Evolutionary conservation across 2,888 invertebrate species (phyloP).

Genomic region (Unio pictorum): DNA sequence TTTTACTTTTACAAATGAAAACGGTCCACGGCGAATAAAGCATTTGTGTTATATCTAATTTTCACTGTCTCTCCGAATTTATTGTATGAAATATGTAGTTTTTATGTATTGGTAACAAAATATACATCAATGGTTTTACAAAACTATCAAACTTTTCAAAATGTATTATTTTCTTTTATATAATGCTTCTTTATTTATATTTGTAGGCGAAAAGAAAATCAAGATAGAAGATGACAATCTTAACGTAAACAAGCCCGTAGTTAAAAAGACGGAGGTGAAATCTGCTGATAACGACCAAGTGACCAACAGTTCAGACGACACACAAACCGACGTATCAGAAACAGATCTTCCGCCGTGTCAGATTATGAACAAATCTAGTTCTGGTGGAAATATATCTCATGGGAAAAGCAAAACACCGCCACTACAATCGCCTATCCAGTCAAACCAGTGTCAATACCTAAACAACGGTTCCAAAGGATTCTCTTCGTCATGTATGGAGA

Average conservation of each 20-base stretch:
- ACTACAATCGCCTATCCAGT: slow-evolving; percentile 31
- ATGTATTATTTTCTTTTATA: too few species aligned
- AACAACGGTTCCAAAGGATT: slow-evolving; percentile 24
- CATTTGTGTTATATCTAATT: too few species aligned
- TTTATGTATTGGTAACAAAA: too few species aligned
- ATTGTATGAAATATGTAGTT: too few species aligned
- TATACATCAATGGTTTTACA: too few species aligned
- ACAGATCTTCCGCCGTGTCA: slow-evolving; percentile 43
- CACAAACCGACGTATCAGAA: slow-evolving; percentile 38
- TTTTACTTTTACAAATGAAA: too few species aligned
- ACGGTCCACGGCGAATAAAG: too few species aligned
- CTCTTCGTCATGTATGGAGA: slow-evolving; percentile 33
- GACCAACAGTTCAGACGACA: slow-evolving; percentile 36
- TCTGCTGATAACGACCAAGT: slow-evolving; percentile 42
- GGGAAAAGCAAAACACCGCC: slow-evolving; percentile 40
- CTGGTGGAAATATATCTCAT: slow-evolving; percentile 32
- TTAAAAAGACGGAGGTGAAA: slow-evolving; percentile 22
- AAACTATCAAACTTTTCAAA: too few species aligned
- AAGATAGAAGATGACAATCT: slow-evolving; percentile 38
- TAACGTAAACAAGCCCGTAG: slow-evolving; percentile 11
- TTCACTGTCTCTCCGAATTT: too few species aligned
- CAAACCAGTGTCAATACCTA: slow-evolving; percentile 55
- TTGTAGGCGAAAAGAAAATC: slow-evolving; percentile 33
- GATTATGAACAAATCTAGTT: slow-evolving; percentile 36
- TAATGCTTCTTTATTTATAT: too few species aligned